Evolutionary conservation across 2,113 vertebrate species (phyloP), one percentile per base, ranked within the genome.

Genomic region (Caracal caracal): DNA sequence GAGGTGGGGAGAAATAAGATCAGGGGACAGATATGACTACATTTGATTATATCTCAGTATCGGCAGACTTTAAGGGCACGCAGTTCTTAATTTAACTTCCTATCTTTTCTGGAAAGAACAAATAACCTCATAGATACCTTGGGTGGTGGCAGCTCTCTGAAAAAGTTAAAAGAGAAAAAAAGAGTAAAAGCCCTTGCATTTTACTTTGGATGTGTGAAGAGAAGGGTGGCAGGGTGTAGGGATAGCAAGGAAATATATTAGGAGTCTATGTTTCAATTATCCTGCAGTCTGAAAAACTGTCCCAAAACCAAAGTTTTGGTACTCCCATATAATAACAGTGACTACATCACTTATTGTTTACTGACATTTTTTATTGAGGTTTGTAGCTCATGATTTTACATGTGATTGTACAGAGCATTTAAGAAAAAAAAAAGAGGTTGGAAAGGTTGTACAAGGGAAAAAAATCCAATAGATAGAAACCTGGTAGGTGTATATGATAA

Each of bases 311-410:
- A 91, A 65, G n/a, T 47, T 96, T 98, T 97, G 80, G n/a, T 96
- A 96, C 71, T 82, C 96, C 81, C 82, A 95, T 76, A 73, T 93
- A 98, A 97, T 82, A 98, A 98, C 63, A 82, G 84, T 96, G 93
- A 98, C 94, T 97, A 93, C 97, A 96, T 93, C 92, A 92, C 49
- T 96, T 96, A 79, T 86, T 92, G 51, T 93, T 98, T 97, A 96
- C 73, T 89, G 88, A 79, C 37, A 70, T 73, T 94, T 84, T 98
- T 98, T 98, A 98, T 98, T 98, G 96, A 98, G 90, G 78, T 95
- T 98, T 98, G 92, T 97, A 97, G 80, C 94, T 98, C 94, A 96
- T 88, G 70, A 90, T 98, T 98, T 98, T 96, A 98, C 98, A 98
- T n/a, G 96, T 97, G 96, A 97, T 98, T 98, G 95, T 98, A 98